Base-by-base conservation (phyloP, 2,888 invertebrate genomes). In the Pollenia labialis region DNA sequence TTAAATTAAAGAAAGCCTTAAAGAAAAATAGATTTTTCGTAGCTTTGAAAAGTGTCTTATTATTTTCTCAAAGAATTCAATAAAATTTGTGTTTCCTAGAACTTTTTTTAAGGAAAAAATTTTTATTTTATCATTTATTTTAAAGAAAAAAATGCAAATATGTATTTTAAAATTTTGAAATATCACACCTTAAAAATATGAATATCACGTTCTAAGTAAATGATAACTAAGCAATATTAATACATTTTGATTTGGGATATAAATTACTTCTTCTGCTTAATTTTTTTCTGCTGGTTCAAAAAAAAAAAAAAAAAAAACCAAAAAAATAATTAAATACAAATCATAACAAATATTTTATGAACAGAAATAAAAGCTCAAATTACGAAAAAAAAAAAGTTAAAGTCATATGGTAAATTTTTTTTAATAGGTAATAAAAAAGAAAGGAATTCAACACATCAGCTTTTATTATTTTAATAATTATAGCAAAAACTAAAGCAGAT, bases 191-290 rank as follows among this genome's bases (percentile, higher is more conserved):
- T 23, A 18, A 46, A 56, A 48, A 64, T 16, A 72, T 54, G 32
- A 62, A 72, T 46, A 81, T 18, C 56, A 72, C 54, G 32, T 64
- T 48, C 46, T 48, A 54, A 56, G 42, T 54, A 81, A 50, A 50
- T 81, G 74, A 56, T 74, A 50, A 81, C 11, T 23, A 0, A 6
- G 50, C 74, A 56, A 23, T n/a, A n/a, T 81, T 74, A 58, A 66
- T 66, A 50, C 32, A 42, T 52, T 74, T 81, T n/a, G 50, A 64
- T 42, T 71, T 54, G 12, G 16, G 11, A 1, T 56, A 66, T 18
- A 32, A 32, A 52, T 42, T 23, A 16, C 32, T 46, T 66, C 14
- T 50, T 56, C 48, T 48, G 1, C 32, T 32, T 32, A 32, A 32
- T 6, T 32, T 52, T 16, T 54, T 54, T 12, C 4, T 14, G 16